Conservation (phyloP, 1,140 invertebrate genomes). For the Plodia interpunctella region DNA sequence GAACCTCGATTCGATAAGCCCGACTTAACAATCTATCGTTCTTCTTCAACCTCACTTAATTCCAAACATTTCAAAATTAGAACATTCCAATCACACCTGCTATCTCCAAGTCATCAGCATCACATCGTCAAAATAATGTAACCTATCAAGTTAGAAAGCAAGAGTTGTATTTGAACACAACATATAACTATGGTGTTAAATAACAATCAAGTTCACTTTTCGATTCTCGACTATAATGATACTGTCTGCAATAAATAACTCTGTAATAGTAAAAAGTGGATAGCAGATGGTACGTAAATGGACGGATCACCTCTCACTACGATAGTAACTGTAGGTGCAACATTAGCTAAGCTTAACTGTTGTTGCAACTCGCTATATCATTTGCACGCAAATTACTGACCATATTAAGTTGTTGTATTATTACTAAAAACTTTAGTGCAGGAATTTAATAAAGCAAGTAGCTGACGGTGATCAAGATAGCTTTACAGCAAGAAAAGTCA, state of each 20-base stretch:
- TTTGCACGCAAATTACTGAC: conserved; percentile 13
- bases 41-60: neutral
- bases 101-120: neutral
- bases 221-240: conserved; percentile 47
- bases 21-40: conserved; percentile 28
- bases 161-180: conserved; percentile 35
- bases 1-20: conserved; percentile 32
- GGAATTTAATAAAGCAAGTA: conserved; percentile 13
- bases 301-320: conserved; percentile 40
- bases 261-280: conserved; percentile 42
- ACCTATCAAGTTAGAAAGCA: conserved; percentile 36
- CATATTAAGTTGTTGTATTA: neutral
- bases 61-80: neutral
- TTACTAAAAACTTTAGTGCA: neutral
- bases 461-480: conserved; percentile 11
- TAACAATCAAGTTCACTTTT: conserved; percentile 51
- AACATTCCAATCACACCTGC: neutral
- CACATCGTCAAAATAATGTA: neutral
- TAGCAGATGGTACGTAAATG: conserved; percentile 41
- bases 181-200: conserved; percentile 31
- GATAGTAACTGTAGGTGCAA: conserved; percentile 30
- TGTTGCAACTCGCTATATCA: conserved; percentile 19
- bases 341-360: conserved; percentile 31
- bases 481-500: conserved; percentile 30
- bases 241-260: conserved; percentile 39